phyloP scores from a whole-genome alignment of 1,140 invertebrate genomes.

The Littorina saxatilis region DNA sequence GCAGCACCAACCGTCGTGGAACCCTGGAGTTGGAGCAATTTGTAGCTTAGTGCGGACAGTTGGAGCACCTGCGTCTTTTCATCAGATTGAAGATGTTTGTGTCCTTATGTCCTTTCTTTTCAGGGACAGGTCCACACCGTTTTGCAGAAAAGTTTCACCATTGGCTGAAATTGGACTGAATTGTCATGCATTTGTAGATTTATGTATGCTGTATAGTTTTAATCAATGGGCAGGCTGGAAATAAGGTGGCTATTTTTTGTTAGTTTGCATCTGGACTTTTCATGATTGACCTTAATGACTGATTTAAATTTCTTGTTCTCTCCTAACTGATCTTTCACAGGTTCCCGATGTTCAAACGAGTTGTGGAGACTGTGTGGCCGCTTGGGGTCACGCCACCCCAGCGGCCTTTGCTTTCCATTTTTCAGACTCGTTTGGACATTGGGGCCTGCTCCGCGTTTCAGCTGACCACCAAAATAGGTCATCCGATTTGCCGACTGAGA shows the following conservation, averaged over 20 bases:
- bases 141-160: too few species aligned
- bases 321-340: background rate
- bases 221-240: background rate
- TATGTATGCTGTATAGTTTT: too few species aligned
- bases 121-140: too few species aligned
- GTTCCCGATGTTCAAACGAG: constrained; percentile 36
- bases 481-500: background rate
- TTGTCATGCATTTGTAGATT: too few species aligned
- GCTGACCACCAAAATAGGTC: constrained; percentile 2
- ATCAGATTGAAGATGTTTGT: too few species aligned
- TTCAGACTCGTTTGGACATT: constrained; percentile 41
- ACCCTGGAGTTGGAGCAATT: too few species aligned
- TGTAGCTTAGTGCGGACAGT: too few species aligned
- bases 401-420: constrained; percentile 8
- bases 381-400: background rate
- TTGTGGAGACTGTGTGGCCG: background rate
- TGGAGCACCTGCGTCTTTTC: too few species aligned
- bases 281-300: background rate
- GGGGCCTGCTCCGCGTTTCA: constrained; percentile 34
- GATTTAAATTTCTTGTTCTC: background rate
- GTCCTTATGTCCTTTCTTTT: too few species aligned
- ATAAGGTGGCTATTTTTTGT: background rate
- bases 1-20: too few species aligned
- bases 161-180: too few species aligned
- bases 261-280: background rate